Evolutionary conservation across 2,888 invertebrate genomes (phyloP).

Genomic region (Ophion ventricosus): DNA sequence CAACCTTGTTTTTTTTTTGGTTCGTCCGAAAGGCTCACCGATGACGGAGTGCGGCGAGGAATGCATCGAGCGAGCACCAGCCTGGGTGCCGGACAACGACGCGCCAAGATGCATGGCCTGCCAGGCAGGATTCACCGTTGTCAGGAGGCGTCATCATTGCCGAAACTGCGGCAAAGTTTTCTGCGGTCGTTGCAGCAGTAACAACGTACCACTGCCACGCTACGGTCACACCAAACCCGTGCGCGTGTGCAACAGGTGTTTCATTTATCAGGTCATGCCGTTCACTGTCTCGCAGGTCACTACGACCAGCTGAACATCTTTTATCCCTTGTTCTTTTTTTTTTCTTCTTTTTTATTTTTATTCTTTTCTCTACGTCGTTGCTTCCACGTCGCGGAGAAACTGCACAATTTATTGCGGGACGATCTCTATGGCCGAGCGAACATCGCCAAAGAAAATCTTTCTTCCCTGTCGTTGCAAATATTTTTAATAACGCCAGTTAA

Average conservation of each 20-base stretch:
- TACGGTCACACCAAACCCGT: conserved; percentile 97
- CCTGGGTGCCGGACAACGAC: conserved; percentile 97
- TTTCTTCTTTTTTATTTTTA: conserved; percentile 47
- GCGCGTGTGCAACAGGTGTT: conserved; percentile 96
- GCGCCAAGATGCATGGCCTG: conserved; percentile 97
- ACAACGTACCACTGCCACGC: conserved; percentile 95
- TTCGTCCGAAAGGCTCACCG: conserved; percentile 73
- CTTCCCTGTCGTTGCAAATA: conserved; percentile 24
- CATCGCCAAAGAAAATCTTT: conserved; percentile 52
- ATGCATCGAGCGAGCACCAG: conserved; percentile 87
- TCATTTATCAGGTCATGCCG: conserved; percentile 89
- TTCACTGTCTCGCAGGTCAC: conserved; percentile 84
- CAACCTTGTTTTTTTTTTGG: background rate
- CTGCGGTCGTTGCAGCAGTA: conserved; percentile 96
- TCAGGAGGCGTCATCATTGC: conserved; percentile 97
- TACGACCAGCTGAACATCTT: conserved; percentile 79
- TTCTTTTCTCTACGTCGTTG: conserved; percentile 46
- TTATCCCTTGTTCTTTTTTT: conserved; percentile 17
- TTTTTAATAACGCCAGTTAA: conserved; percentile 12
- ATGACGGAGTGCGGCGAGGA: conserved; percentile 81
- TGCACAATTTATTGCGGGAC: conserved; percentile 38
- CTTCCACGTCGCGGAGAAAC: conserved; percentile 37
- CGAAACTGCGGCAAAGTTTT: conserved; percentile 98
- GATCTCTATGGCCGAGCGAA: conserved; percentile 15
- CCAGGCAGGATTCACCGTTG: conserved; percentile 95